phyloP scores from a whole-genome alignment of 64 coral and sea anemone species.

The Trachythela sp. region DNA sequence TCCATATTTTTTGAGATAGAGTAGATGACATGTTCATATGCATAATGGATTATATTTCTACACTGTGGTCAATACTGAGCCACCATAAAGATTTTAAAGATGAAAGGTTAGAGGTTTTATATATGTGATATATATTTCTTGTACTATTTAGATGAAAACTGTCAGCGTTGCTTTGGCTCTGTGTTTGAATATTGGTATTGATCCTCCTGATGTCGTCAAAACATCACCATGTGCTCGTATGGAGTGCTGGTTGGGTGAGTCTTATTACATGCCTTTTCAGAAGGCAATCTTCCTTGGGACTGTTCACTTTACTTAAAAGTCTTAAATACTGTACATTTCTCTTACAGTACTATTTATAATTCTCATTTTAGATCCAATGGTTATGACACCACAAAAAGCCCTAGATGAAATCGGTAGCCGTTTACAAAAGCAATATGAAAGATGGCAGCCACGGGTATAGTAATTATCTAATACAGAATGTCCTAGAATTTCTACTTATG shows the following conservation, averaged over 20 bases:
- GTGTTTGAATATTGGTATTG: conserved; percentile 93
- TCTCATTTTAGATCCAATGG: conserved; percentile 62
- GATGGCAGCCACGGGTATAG: conserved; percentile 92
- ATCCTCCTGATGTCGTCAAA: conserved; percentile 93
- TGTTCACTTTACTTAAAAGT: not conserved
- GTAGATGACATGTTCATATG: no score
- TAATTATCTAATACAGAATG: not conserved
- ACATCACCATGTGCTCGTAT: conserved; percentile 88
- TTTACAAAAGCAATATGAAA: conserved; percentile 95
- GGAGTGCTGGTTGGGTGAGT: conserved; percentile 96
- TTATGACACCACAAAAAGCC: conserved; percentile 74
- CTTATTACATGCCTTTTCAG: no score
- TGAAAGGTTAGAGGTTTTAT: no score
- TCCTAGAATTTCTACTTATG: not conserved
- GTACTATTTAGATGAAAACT: conserved; percentile 75
- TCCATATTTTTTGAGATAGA: no score
- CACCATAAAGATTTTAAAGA: no score
- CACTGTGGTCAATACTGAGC: no score
- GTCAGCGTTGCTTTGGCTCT: conserved; percentile 91
- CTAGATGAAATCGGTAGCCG: conserved; percentile 80
- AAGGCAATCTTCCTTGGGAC: no score
- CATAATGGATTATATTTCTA: no score
- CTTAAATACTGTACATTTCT: not conserved
- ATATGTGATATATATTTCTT: no score
- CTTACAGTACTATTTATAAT: not conserved